Conservation (phyloP, 2,797 vertebrate genomes). For the Chaetophractus vellerosus region DNA sequence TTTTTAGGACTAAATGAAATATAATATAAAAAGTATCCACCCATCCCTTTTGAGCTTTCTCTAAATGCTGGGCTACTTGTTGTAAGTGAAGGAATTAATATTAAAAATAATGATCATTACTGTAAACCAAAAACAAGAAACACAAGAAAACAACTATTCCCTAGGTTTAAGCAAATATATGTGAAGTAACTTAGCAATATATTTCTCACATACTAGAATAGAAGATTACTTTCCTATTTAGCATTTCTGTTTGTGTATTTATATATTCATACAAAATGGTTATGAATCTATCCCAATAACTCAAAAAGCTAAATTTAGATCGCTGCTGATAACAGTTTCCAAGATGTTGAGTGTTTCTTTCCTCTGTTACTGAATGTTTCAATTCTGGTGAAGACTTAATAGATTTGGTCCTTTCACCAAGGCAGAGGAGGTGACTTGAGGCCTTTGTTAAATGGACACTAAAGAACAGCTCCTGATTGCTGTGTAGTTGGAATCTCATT, state of each 20-base stretch:
- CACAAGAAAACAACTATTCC: background rate
- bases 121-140: background rate
- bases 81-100: slow-evolving; percentile 35
- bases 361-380: background rate
- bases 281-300: background rate
- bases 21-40: background rate
- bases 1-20: background rate
- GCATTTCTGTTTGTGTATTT: background rate
- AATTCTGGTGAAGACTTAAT: slow-evolving; percentile 1
- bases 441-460: slow-evolving; percentile 65
- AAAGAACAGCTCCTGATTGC: slow-evolving; percentile 49
- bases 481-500: slow-evolving; percentile 56
- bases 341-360: background rate
- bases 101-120: background rate
- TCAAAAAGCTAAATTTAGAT: slow-evolving; percentile 35
- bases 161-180: background rate
- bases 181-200: background rate
- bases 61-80: background rate
- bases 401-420: slow-evolving; percentile 47
- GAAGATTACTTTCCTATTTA: background rate
- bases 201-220: background rate
- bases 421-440: slow-evolving; percentile 41
- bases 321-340: slow-evolving; percentile 35
- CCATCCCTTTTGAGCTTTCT: background rate
- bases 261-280: slow-evolving; percentile 17